Percentiles rank a stretch among this genome's conserved stretches.
These are phyloP conservation scores for Lithobius niger DNA, from an alignment of 1,140 invertebrate genomes.

Conservation along the genomic window DNA sequence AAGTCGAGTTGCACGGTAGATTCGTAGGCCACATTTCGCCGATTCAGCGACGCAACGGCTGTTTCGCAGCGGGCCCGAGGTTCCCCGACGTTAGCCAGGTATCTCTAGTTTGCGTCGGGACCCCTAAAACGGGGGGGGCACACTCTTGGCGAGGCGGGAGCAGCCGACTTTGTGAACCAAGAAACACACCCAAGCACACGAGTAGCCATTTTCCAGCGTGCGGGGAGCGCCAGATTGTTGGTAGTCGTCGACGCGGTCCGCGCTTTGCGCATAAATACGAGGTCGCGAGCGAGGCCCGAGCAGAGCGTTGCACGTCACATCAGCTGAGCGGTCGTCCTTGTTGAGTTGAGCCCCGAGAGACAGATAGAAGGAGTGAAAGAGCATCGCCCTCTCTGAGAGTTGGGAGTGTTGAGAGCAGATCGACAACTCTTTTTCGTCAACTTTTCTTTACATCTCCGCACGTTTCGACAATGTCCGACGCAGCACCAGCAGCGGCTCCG, in stretches of 20 bases:
- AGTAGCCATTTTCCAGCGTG: constrained; percentile 7
- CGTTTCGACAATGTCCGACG: not conserved
- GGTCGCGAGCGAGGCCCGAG: not conserved
- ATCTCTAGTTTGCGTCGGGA: not conserved
- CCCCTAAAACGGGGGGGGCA: too few relatives aligned
- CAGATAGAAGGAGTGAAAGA: not conserved
- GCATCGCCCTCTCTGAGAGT: not conserved
- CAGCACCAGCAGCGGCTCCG: not conserved
- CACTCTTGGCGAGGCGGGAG: too few relatives aligned
- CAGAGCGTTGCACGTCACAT: not conserved
- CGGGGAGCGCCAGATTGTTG: not conserved
- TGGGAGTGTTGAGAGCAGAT: not conserved
- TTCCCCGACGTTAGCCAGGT: not conserved
- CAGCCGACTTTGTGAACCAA: not conserved
- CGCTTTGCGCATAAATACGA: constrained; percentile 2
- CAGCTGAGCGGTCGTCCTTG: not conserved
- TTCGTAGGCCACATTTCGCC: not conserved
- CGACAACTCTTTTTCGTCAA: too few relatives aligned
- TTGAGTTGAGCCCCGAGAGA: not conserved
- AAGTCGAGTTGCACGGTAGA: not conserved
- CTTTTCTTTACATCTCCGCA: not conserved
- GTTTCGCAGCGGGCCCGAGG: not conserved
- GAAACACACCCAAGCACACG: constrained; percentile 2
- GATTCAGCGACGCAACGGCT: not conserved
- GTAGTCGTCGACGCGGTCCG: constrained; percentile 7